Evolutionary conservation across 2,888 invertebrate genomes (phyloP).

Genomic region (Gnatocerus cornutus): DNA sequence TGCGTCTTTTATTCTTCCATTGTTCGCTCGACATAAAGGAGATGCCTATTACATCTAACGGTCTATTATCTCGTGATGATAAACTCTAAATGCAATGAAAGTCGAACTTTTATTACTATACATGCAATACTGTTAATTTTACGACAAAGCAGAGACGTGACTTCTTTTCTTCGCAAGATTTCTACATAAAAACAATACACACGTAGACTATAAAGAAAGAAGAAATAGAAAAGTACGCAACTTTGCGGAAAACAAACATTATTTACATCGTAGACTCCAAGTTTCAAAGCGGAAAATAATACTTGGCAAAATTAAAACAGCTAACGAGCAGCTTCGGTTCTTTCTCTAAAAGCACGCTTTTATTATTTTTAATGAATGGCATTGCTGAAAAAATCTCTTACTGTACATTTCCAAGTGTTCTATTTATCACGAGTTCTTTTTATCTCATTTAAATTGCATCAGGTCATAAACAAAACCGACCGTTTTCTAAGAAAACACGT

Average conservation of each 20-base stretch:
- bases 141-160: slow-evolving; percentile 20
- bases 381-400: not conserved
- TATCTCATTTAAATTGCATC: slow-evolving; percentile 31
- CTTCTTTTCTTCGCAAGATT: not conserved
- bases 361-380: slow-evolving; percentile 3
- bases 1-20: slow-evolving; percentile 9
- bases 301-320: no score
- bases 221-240: slow-evolving; percentile 7
- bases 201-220: slow-evolving; percentile 16
- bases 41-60: slow-evolving; percentile 2
- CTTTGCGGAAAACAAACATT: no score
- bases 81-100: slow-evolving; percentile 22
- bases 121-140: slow-evolving; percentile 26
- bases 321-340: not conserved
- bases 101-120: slow-evolving; percentile 11
- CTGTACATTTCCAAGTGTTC: not conserved
- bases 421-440: slow-evolving; percentile 21
- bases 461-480: slow-evolving; percentile 18
- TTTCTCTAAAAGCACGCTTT: not conserved
- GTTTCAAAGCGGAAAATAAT: not conserved
- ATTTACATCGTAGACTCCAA: not conserved
- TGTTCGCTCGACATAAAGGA: slow-evolving; percentile 7
- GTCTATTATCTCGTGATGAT: slow-evolving; percentile 4
- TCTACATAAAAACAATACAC: slow-evolving; percentile 8
- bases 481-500: slow-evolving; percentile 17